Conservation (phyloP, 2,888 invertebrate genomes). For the Bombylius discolor region DNA sequence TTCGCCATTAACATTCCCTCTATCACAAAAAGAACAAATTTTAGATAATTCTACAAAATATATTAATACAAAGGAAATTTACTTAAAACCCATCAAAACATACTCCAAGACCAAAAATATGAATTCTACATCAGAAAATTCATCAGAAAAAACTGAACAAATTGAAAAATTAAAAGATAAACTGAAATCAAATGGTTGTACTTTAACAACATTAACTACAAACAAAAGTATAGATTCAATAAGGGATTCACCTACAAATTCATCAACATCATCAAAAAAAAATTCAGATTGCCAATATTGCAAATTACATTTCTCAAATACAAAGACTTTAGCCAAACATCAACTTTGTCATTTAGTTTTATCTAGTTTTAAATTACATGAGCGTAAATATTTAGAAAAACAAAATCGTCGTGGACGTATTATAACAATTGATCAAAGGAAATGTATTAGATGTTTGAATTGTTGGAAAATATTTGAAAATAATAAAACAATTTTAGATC, state of each 20-base stretch:
- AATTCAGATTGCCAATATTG: slow-evolving; percentile 3
- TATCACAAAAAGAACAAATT: too few species aligned
- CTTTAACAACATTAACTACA: slow-evolving; percentile 13
- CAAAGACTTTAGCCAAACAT: slow-evolving; percentile 21
- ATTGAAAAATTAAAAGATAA: slow-evolving; percentile 3
- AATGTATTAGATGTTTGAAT: slow-evolving; percentile 25
- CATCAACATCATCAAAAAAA: not conserved
- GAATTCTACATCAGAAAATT: too few species aligned
- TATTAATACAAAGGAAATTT: too few species aligned
- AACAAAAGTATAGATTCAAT: not conserved
- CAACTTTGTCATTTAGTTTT: slow-evolving; percentile 22
- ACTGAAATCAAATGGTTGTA: slow-evolving; percentile 19
- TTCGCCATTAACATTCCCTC: too few species aligned
- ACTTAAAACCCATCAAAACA: too few species aligned
- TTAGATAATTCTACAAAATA: too few species aligned
- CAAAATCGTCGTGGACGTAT: slow-evolving; percentile 20
- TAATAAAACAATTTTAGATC: slow-evolving; percentile 23
- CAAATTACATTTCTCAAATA: slow-evolving; percentile 7
- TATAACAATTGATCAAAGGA: slow-evolving; percentile 19
- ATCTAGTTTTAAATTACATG: slow-evolving; percentile 17
- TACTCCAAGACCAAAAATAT: too few species aligned
- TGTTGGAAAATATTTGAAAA: slow-evolving; percentile 24
- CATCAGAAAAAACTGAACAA: not conserved
- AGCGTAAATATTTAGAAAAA: slow-evolving; percentile 19
- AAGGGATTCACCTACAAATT: not conserved